Evolutionary conservation across 2,797 vertebrate genomes (phyloP), one percentile per base, ranked within the genome.

Genomic region (Catostomus latipinnis): DNA sequence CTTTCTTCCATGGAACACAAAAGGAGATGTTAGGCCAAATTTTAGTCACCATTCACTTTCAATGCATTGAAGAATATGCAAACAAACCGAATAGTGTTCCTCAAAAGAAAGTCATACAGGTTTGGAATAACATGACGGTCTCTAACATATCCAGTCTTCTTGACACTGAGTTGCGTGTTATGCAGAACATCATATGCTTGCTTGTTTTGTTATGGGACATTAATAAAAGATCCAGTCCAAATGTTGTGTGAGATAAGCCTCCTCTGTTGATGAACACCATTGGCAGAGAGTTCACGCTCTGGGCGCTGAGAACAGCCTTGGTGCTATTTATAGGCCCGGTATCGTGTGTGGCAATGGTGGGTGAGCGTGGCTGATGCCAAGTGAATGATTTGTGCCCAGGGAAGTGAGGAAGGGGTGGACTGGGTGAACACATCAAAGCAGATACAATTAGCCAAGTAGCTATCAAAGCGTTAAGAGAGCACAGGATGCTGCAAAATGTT

Each of bases 281-380:
- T 79, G 79, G 61, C 63, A 60, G 63, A 71, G 53, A 22, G 54
- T 50, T 72, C 16, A 7, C 18, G 11, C 81, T 66, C 74, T 63
- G 34, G 74, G 34, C 50, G 56, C 66, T 74, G 66, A 65, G 62
- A 84, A 76, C 82, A 81, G 71, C 62, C 70, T 63, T 74, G 9
- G 52, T 62, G 57, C 78, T 84, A 81, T 86, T 83, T 84, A 79
- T 82, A 87, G 84, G 14, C 8, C 49, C 18, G 45, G 74, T 69
- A 82, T 80, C 76, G 16, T 83, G 81, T 82, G 71, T 71, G 74
- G 80, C 80, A 78, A 54, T 81, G 80, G 76, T 74, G 67, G 76
- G 74, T 53, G 81, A 84, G 77, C 6, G 14, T 1, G 52, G 57
- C 14, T 56, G 69, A 74, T 60, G 13, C 78, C 80, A 82, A 77